phyloP scores from a whole-genome alignment of 2,888 invertebrate genomes.

The Dyspetes luteomarginatus region DNA sequence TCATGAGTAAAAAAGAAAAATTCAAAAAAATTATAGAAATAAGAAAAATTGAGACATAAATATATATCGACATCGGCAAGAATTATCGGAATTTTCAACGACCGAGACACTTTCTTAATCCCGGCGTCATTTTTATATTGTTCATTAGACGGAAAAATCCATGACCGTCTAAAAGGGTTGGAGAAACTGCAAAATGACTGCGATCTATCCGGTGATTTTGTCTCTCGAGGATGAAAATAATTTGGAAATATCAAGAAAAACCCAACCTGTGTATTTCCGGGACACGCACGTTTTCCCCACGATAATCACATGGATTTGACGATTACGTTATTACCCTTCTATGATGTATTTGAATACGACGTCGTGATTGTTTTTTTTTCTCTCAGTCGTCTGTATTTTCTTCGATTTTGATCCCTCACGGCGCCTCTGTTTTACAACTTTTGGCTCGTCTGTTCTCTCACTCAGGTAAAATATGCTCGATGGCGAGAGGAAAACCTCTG shows the following conservation, averaged over 20 bases:
- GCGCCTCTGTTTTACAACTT: constrained; percentile 65
- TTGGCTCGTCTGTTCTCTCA: constrained; percentile 30
- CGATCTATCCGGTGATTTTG: constrained; percentile 12
- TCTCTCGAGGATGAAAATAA: background rate
- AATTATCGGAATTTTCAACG: too few relatives aligned
- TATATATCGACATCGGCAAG: too few relatives aligned
- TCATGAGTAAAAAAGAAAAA: background rate
- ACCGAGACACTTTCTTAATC: too few relatives aligned
- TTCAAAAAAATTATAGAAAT: background rate
- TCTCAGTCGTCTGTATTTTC: background rate
- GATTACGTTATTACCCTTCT: constrained; percentile 20
- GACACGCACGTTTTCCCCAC: background rate
- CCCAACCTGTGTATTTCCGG: constrained; percentile 8
- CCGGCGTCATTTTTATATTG: too few relatives aligned
- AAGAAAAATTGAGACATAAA: background rate
- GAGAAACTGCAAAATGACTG: constrained; percentile 2
- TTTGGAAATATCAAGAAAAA: constrained; percentile 4
- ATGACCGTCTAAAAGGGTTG: background rate
- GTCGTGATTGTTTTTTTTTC: constrained; percentile 20
- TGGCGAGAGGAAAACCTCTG: constrained; percentile 26
- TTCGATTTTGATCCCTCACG: constrained; percentile 53
- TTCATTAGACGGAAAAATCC: background rate
- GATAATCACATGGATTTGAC: constrained; percentile 45
- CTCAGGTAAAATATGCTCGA: constrained; percentile 12
- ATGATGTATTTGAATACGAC: constrained; percentile 11